These are phyloP conservation scores for Panthera uncia DNA, from an alignment of 2,113 vertebrate genomes.

Conservation along the genomic window DNA sequence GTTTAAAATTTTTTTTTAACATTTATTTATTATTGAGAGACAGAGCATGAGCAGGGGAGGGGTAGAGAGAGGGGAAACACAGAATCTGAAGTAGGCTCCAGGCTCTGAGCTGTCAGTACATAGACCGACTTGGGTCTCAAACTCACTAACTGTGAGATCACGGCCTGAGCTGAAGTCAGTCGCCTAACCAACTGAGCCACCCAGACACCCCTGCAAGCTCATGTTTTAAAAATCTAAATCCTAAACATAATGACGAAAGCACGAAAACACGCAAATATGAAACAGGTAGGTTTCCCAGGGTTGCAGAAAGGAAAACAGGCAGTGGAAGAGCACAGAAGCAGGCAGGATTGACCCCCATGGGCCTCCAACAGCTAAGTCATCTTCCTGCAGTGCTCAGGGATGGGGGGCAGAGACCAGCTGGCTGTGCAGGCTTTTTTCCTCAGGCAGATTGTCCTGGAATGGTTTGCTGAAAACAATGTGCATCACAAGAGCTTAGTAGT, in stretches of 20 bases:
- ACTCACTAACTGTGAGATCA: too few relatives aligned
- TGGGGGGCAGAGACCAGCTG: background rate
- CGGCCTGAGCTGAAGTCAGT: too few relatives aligned
- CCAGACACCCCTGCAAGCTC: too few relatives aligned
- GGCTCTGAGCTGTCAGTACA: too few relatives aligned
- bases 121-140: too few relatives aligned
- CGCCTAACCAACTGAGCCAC: too few relatives aligned
- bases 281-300: rapidly evolving
- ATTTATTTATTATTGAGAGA: too few relatives aligned
- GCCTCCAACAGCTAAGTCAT: rapidly evolving
- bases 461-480: rapidly evolving
- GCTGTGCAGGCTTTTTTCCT: background rate
- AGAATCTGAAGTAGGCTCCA: too few relatives aligned
- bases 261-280: background rate
- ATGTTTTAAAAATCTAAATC: background rate
- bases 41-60: too few relatives aligned
- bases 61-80: too few relatives aligned
- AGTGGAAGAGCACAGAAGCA: rapidly evolving
- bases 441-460: rapidly evolving
- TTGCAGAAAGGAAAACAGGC: rapidly evolving
- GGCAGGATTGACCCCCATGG: rapidly evolving
- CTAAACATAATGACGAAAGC: background rate
- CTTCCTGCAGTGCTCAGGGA: background rate
- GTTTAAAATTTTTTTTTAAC: background rate
- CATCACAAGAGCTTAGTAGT: rapidly evolving